Base-by-base conservation (phyloP, 2,113 vertebrate genomes). In the Murina feae region DNA sequence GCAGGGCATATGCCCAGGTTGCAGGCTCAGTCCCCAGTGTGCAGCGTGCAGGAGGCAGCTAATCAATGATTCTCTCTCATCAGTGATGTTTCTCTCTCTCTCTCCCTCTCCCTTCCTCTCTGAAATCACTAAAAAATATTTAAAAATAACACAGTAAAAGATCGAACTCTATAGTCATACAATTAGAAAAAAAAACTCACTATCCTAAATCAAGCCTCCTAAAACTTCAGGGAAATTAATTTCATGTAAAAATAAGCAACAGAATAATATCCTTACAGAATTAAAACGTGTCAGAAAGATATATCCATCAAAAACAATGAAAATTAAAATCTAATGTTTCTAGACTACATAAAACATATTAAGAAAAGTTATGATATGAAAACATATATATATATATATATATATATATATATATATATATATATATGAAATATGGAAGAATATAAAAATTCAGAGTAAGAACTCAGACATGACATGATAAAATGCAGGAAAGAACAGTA, bases 391-490 rank as follows among this genome's bases (percentile, higher is more conserved):
- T 60, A n/a, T n/a, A n/a, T n/a, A n/a, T n/a, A n/a, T n/a, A n/a
- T n/a, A n/a, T n/a, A n/a, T n/a, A n/a, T n/a, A n/a, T n/a, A n/a
- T n/a, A n/a, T n/a, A n/a, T n/a, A n/a, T n/a, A n/a, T n/a, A n/a
- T n/a, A n/a, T n/a, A n/a, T n/a, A n/a, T n/a, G n/a, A n/a, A n/a
- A 16, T 47, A 91, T 78, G 1, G 18, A 82, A 69, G 7, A 86
- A 86, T 60, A 86, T 86, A 75, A 86, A 89, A 89, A 86, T 51
- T 42, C 23, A 82, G 39, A 72, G 76, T 13, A 79, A 76, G n/a
- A 84, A 75, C 65, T 92, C 51, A 95, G 60, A 92, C 81, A 89
- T 86, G 11, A 65, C 37, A 75, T 30, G 74, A 55, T n/a, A 95
- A 86, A 81, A 83, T 7, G 86, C 25, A 55, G 21, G 17, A 68